phyloP scores from a whole-genome alignment of 2,113 vertebrate genomes.

The Motacilla tschutschensis region DNA sequence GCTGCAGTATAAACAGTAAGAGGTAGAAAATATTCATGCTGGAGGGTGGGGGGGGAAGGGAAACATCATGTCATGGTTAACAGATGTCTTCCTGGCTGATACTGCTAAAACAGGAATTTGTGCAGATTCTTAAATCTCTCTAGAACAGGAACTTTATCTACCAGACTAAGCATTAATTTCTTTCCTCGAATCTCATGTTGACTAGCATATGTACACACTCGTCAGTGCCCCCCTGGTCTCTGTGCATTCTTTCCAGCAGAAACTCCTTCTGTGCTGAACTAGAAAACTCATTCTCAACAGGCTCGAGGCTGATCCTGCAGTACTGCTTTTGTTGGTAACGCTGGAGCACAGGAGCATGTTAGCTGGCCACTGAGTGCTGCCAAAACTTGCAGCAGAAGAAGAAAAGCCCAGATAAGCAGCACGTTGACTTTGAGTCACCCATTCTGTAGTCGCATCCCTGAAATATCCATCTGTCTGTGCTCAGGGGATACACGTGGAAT shows the following conservation, averaged over 20 bases:
- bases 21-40: neutral
- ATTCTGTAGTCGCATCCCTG: neutral
- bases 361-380: neutral
- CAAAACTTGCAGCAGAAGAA: neutral
- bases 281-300: neutral
- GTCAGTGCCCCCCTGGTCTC: neutral
- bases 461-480: neutral
- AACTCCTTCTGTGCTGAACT: neutral
- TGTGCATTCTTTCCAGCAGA: neutral
- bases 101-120: slow-evolving; percentile 26
- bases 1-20: neutral
- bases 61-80: slow-evolving; percentile 39
- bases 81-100: slow-evolving; percentile 60
- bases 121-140: slow-evolving; percentile 3
- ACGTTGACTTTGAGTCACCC: neutral
- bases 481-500: neutral
- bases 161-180: neutral
- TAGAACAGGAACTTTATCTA: slow-evolving; percentile 1
- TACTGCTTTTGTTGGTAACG: neutral
- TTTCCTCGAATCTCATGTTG: neutral
- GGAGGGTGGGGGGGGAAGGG: neutral
- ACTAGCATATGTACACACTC: neutral
- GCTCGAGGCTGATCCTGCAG: neutral
- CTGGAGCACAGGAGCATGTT: neutral
- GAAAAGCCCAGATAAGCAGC: neutral